Evolutionary conservation across 2,113 vertebrate species (phyloP).

Genomic region (Coreoperca whiteheadi): DNA sequence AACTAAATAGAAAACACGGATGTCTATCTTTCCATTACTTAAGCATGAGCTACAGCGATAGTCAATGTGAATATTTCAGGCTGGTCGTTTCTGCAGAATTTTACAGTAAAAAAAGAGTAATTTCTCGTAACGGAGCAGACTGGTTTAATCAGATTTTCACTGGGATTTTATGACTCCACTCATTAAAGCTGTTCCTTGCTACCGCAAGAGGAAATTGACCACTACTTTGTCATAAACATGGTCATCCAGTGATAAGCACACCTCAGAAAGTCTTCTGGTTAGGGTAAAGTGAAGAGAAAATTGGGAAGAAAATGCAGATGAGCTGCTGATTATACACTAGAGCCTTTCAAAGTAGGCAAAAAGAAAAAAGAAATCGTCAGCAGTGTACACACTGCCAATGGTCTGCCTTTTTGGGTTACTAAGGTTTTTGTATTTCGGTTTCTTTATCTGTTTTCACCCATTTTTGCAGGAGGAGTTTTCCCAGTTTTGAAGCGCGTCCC

Average conservation of each 20-base stretch:
- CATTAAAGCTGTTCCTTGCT: not conserved
- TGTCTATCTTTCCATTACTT: not conserved
- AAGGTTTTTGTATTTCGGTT: too few species aligned
- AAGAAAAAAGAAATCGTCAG: not conserved
- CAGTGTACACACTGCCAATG: not conserved
- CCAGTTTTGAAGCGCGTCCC: too few species aligned
- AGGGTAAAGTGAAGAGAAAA: not conserved
- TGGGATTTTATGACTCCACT: not conserved
- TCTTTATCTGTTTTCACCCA: too few species aligned
- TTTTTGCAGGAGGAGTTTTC: too few species aligned
- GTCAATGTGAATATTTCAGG: not conserved
- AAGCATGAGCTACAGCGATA: not conserved
- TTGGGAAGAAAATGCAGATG: not conserved
- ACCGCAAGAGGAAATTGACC: not conserved
- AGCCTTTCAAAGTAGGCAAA: not conserved
- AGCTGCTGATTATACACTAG: constrained; percentile 9
- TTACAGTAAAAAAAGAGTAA: not conserved
- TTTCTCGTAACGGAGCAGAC: not conserved
- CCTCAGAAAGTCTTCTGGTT: not conserved
- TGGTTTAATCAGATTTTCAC: not conserved
- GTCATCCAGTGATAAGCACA: not conserved
- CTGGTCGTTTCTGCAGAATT: not conserved
- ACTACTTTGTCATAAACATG: not conserved
- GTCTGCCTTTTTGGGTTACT: too few species aligned
- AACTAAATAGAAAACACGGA: not conserved